A percentile compares a stretch with the other conserved stretches of the same genome.
Conservation (phyloP, 1,140 invertebrate genomes). For the Eriocheir sinensis region DNA sequence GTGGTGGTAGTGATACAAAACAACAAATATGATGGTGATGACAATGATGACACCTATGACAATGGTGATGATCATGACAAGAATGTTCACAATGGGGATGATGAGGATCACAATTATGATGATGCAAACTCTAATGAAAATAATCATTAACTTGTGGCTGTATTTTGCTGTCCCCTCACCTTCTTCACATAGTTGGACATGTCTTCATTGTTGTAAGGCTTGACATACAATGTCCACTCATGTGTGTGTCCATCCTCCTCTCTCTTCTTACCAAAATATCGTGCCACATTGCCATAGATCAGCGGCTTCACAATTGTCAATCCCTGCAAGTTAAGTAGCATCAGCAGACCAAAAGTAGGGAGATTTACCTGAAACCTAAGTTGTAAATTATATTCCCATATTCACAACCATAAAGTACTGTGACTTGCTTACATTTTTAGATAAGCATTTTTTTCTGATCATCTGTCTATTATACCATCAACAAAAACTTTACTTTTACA, state of each 20-base stretch:
- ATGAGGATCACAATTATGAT: background rate
- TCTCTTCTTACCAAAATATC: conserved; percentile 98
- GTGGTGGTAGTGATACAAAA: no score
- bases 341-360: no score
- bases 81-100: background rate
- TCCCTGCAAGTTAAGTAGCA: conserved; percentile 85
- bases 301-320: conserved; percentile 96
- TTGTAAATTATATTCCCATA: no score
- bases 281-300: conserved; percentile 97
- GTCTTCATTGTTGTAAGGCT: conserved; percentile 96
- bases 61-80: no score
- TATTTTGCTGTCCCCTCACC: conserved; percentile 82
- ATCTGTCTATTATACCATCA: no score
- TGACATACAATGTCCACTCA: conserved; percentile 99
- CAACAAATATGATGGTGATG: no score
- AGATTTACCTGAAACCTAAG: no score
- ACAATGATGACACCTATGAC: no score
- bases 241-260: conserved; percentile 99
- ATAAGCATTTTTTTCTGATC: no score
- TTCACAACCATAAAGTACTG: no score
- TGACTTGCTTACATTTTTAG: no score
- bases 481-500: no score
- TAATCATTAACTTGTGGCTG: background rate
- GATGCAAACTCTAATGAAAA: background rate
- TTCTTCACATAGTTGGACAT: conserved; percentile 98